These are phyloP conservation scores for Nasonia oneida DNA, from an alignment of 2,888 invertebrate species.

Conservation along the genomic window DNA sequence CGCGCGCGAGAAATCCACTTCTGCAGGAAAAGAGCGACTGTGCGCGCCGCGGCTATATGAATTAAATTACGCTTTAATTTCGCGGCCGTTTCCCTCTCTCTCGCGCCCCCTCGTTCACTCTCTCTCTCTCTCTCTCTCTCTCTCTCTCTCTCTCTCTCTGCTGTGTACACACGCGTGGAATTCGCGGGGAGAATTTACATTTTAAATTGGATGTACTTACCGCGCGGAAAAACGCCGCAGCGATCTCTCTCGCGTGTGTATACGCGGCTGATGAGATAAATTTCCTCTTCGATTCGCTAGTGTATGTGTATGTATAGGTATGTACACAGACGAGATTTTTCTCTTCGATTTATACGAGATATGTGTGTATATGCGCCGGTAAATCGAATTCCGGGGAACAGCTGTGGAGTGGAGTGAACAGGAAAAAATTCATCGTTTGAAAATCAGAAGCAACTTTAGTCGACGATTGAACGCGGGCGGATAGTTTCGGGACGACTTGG, in stretches of 20 bases:
- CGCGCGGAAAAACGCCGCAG: conserved; percentile 32
- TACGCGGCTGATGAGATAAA: conserved; percentile 43
- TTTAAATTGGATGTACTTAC: conserved; percentile 56
- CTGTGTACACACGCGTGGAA: neutral
- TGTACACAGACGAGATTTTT: too few species aligned
- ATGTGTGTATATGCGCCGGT: too few species aligned
- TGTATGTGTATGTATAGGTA: neutral
- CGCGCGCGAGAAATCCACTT: neutral
- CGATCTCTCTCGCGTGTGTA: neutral
- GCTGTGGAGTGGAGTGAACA: neutral
- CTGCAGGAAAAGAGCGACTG: conserved; percentile 6
- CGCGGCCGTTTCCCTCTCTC: conserved; percentile 72
- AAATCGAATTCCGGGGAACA: too few species aligned
- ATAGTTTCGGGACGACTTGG: neutral
- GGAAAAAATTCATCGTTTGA: too few species aligned
- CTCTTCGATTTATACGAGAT: too few species aligned
- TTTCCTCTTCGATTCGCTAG: conserved; percentile 30
- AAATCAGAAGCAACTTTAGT: too few species aligned
- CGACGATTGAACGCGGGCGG: neutral
- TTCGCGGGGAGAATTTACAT: conserved; percentile 35
- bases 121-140: too few species aligned
- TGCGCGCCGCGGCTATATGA: conserved; percentile 63
- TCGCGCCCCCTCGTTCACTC: neutral
- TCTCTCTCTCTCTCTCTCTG: too few species aligned
- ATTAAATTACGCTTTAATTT: conserved; percentile 79